Conservation (phyloP, 2,797 vertebrate genomes). For the Sebastes hopkinsi region DNA sequence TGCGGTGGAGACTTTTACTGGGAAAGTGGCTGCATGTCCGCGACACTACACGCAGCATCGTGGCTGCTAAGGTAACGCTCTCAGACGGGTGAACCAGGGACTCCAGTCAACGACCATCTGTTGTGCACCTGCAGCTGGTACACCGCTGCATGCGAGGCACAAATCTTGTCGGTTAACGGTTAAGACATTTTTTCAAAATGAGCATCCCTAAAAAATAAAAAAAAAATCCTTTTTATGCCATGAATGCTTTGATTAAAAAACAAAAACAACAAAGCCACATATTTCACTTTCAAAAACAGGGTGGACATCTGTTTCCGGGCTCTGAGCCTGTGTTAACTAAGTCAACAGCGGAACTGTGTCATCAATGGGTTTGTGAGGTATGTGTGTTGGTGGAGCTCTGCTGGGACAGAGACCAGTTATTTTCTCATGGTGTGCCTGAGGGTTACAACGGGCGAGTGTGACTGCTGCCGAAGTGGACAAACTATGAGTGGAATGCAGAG, state of each 20-base stretch:
- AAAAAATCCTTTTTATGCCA: neutral
- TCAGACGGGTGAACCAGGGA: too few species aligned
- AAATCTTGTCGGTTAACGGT: too few species aligned
- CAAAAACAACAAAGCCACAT: neutral
- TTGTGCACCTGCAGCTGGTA: fast-evolving
- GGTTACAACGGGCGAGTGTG: neutral
- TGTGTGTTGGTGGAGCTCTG: neutral
- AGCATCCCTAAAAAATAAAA: too few species aligned
- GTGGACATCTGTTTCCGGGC: neutral
- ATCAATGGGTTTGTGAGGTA: conserved; percentile 16
- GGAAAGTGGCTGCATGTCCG: too few species aligned
- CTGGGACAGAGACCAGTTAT: neutral
- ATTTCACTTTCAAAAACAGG: neutral
- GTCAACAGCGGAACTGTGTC: conserved; percentile 21
- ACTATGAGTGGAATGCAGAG: conserved; percentile 52
- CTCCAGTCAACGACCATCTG: fast-evolving
- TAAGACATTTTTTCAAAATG: neutral
- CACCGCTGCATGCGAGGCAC: too few species aligned
- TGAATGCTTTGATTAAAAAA: neutral
- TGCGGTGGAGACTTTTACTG: too few species aligned
- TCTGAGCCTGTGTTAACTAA: neutral
- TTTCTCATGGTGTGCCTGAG: neutral
- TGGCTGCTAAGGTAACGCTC: too few species aligned
- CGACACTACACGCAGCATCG: too few species aligned
- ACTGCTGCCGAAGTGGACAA: neutral